These are phyloP conservation scores for Drosophila jambulina DNA, from an alignment of 1,140 invertebrate genomes.

Conservation along the genomic window DNA sequence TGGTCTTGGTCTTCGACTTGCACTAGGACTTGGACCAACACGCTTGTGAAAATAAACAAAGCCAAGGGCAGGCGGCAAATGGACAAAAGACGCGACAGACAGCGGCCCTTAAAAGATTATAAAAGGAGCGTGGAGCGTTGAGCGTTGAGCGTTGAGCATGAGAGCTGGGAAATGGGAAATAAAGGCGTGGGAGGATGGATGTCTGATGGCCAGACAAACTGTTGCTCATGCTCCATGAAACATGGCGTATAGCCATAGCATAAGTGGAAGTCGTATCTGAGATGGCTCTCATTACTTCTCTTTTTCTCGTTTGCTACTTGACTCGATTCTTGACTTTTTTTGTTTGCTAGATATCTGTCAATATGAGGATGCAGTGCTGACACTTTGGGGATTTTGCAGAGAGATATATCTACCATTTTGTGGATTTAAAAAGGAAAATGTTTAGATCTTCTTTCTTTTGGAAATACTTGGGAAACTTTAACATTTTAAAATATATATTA, in stretches of 20 bases:
- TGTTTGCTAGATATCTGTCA: constrained; percentile 18
- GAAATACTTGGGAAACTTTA: background rate
- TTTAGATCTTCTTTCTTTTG: too few species aligned
- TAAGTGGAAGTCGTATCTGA: constrained; percentile 44
- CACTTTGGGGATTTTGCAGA: background rate
- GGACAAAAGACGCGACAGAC: constrained; percentile 70
- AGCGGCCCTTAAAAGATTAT: constrained; percentile 73
- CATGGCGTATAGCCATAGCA: constrained; percentile 29
- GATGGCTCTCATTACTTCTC: constrained; percentile 46
- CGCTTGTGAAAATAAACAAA: constrained; percentile 52
- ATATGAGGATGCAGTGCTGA: constrained; percentile 1
- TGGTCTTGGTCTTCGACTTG: background rate
- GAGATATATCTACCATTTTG: too few species aligned
- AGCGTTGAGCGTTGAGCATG: background rate
- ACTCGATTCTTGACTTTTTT: background rate
- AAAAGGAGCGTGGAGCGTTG: constrained; percentile 46
- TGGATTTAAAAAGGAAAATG: background rate
- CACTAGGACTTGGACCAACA: constrained; percentile 12
- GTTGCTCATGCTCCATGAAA: constrained; percentile 50
- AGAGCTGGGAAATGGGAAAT: background rate
- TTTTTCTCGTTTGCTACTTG: constrained; percentile 12
- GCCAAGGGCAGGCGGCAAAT: constrained; percentile 57
- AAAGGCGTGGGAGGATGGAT: constrained; percentile 20
- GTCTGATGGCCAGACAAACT: constrained; percentile 47
- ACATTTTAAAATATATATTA: background rate